Conservation (phyloP, 2,797 vertebrate species). For the Podarcis siculus region DNA sequence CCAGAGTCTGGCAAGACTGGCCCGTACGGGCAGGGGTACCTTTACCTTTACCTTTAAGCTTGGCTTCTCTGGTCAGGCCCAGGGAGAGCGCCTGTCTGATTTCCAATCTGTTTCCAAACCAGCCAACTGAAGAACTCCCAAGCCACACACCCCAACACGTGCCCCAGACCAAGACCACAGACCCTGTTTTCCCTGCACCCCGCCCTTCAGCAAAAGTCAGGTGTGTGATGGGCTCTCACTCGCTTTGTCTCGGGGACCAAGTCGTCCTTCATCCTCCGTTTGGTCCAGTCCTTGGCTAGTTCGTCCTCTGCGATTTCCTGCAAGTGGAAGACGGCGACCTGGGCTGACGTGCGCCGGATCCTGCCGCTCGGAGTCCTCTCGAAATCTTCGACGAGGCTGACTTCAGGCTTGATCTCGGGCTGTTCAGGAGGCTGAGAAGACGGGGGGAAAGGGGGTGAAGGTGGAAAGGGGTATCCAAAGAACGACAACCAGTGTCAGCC, state of each 20-base stretch:
- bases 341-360: constrained; percentile 92
- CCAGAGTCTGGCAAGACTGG: too few relatives aligned
- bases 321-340: constrained; percentile 96
- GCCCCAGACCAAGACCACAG: background rate
- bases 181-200: background rate
- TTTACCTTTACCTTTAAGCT: too few relatives aligned
- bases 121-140: too few relatives aligned
- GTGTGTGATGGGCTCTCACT: constrained; percentile 77
- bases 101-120: background rate
- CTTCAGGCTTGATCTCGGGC: constrained; percentile 70
- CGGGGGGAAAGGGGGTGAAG: background rate
- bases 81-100: background rate
- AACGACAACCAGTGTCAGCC: too few relatives aligned
- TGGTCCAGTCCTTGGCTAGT: constrained; percentile 93
- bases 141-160: background rate
- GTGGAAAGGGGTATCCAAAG: too few relatives aligned
- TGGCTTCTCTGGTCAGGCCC: background rate
- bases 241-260: constrained; percentile 95
- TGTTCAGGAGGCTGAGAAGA: constrained; percentile 70
- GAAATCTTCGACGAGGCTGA: constrained; percentile 81
- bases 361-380: constrained; percentile 95
- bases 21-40: too few relatives aligned
- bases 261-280: constrained; percentile 94
- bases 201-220: accelerated
- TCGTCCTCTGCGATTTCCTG: constrained; percentile 97